Evolutionary conservation across 2,113 vertebrate genomes (phyloP).

Genomic region (Colaptes auratus): DNA sequence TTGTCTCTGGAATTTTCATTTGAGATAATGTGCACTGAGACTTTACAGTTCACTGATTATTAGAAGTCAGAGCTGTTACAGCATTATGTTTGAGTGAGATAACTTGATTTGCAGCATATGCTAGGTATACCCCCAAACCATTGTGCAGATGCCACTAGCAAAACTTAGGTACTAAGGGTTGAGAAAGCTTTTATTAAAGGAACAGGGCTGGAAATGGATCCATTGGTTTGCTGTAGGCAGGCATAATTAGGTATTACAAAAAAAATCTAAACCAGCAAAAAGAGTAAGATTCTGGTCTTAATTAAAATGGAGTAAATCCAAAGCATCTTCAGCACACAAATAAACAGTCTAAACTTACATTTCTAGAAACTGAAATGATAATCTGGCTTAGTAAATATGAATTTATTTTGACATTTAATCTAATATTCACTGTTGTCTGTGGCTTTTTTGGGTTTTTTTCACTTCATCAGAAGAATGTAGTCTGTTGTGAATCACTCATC

Average conservation of each 20-base stretch:
- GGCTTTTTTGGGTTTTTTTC: not conserved
- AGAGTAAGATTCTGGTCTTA: constrained; percentile 36
- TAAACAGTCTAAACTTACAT: not conserved
- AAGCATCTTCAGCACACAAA: not conserved
- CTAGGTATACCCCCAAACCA: not conserved
- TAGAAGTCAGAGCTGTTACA: constrained; percentile 31
- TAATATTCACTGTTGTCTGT: not conserved
- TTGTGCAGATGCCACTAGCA: not conserved
- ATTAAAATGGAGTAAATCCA: constrained; percentile 46
- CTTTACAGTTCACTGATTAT: constrained; percentile 28
- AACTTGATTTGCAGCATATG: constrained; percentile 42
- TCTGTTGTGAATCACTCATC: not conserved
- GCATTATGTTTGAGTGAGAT: not conserved
- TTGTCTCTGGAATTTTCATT: constrained; percentile 47
- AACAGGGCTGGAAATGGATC: not conserved
- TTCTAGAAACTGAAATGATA: not conserved
- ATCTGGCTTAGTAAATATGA: not conserved
- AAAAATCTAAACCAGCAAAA: not conserved
- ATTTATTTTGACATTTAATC: not conserved
- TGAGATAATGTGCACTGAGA: constrained; percentile 17
- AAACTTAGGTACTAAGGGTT: constrained; percentile 4
- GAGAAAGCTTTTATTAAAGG: constrained; percentile 27
- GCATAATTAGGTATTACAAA: not conserved
- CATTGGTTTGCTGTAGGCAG: not conserved
- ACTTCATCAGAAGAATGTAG: not conserved